Evolutionary conservation across 2,113 vertebrate species (phyloP).

Genomic region (Phaethornis superciliosus): DNA sequence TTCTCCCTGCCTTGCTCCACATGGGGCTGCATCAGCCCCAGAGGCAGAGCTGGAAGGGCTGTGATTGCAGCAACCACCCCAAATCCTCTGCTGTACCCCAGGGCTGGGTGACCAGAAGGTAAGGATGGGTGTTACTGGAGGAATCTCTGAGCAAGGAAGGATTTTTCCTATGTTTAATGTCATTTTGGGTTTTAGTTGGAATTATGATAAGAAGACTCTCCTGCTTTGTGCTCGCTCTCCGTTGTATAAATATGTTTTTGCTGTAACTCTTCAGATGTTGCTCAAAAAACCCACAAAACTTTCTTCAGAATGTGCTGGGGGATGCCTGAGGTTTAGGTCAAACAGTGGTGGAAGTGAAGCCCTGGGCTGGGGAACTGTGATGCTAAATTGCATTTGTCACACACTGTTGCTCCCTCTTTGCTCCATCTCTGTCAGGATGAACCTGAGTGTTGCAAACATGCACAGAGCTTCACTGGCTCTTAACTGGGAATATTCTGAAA

Average conservation of each 20-base stretch:
- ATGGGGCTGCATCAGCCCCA: background rate
- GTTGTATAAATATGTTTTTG: fast-evolving
- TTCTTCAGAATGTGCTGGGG: background rate
- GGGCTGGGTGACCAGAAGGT: background rate
- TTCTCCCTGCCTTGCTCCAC: background rate
- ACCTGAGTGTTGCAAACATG: fast-evolving
- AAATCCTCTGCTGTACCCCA: fast-evolving
- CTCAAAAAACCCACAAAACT: background rate
- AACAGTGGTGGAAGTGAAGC: background rate
- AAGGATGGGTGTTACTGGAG: background rate
- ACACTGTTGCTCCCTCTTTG: fast-evolving
- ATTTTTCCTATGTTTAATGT: background rate
- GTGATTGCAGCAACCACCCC: background rate
- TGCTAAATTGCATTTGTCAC: background rate
- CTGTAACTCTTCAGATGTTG: background rate
- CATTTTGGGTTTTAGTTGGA: background rate
- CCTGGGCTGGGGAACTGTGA: fast-evolving
- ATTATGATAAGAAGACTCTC: background rate
- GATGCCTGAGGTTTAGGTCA: background rate
- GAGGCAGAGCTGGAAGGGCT: background rate
- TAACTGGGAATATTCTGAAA: background rate
- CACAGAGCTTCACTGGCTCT: background rate
- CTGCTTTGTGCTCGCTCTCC: background rate
- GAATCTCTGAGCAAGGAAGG: background rate
- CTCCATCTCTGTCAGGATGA: background rate